A percentile compares a stretch with the other conserved stretches of the same genome.
Evolutionary conservation across 2,113 vertebrate genomes (phyloP).

Genomic region (Grammomys surdaster): DNA sequence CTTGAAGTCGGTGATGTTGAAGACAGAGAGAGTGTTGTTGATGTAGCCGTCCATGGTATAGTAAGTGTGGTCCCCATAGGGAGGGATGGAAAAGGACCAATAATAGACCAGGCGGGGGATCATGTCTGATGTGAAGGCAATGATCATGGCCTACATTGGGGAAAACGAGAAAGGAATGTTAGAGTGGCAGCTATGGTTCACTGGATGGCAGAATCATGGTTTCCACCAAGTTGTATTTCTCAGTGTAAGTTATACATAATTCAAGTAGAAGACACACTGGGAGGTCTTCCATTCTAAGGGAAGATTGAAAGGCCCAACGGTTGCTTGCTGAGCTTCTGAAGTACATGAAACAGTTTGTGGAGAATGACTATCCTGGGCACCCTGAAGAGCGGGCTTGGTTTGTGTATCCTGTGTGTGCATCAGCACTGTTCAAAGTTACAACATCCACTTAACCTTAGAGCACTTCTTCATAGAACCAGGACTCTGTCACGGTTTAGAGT

Average conservation of each 20-base stretch:
- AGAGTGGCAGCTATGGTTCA: not conserved
- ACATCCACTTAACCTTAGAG: not conserved
- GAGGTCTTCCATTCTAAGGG: not conserved
- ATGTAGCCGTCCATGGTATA: constrained; percentile 95
- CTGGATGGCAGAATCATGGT: not conserved
- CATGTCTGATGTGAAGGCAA: constrained; percentile 97
- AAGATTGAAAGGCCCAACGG: not conserved
- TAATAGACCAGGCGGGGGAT: constrained; percentile 97
- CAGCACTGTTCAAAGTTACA: not conserved
- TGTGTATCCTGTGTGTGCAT: not conserved
- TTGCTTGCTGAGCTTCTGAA: not conserved
- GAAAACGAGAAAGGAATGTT: constrained; percentile 29
- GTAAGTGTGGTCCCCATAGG: constrained; percentile 86
- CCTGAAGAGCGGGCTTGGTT: not conserved
- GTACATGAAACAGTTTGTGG: not conserved
- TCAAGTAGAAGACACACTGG: not conserved
- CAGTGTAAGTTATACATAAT: not conserved
- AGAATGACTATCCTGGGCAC: not conserved
- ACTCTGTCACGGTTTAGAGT: not conserved
- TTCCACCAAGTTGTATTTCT: not conserved
- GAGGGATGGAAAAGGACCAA: constrained; percentile 95
- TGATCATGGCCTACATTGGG: constrained; percentile 94
- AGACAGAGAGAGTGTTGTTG: constrained; percentile 93
- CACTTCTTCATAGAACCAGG: not conserved
- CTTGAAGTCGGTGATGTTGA: constrained; percentile 89